Conservation (phyloP, 2,113 vertebrate species). For the Burhinus oedicnemus region DNA sequence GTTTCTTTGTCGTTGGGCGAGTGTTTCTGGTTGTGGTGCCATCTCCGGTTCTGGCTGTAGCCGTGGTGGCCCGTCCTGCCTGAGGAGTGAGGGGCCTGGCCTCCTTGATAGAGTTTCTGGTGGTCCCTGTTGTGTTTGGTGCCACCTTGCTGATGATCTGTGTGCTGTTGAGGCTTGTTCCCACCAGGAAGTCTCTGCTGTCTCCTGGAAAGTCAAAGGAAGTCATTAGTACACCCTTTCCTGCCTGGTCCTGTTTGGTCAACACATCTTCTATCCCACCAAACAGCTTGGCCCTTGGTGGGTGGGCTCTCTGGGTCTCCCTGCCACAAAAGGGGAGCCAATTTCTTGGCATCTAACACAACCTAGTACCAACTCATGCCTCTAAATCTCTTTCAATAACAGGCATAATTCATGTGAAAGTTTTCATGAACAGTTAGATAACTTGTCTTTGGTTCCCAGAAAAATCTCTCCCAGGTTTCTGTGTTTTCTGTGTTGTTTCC, state of each 20-base stretch:
- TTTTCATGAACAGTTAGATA: neutral
- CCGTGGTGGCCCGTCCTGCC: conserved; percentile 90
- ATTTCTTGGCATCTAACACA: neutral
- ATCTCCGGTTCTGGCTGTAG: conserved; percentile 95
- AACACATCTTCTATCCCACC: neutral
- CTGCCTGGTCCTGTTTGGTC: neutral
- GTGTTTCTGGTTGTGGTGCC: conserved; percentile 91
- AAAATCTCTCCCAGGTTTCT: neutral
- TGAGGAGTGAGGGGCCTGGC: conserved; percentile 78
- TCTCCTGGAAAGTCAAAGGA: conserved; percentile 78
- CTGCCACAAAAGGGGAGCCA: neutral
- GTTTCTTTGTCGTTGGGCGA: conserved; percentile 73
- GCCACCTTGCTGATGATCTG: conserved; percentile 73
- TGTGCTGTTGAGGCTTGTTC: conserved; percentile 81
- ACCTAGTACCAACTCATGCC: neutral
- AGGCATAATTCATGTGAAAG: neutral
- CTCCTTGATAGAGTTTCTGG: conserved; percentile 87
- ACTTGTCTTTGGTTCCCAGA: neutral
- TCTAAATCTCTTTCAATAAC: neutral
- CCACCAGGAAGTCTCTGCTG: conserved; percentile 86
- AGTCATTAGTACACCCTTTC: neutral
- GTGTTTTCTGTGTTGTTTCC: neutral
- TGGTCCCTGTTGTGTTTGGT: conserved; percentile 85
- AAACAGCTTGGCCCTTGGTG: neutral
- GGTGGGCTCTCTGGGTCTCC: neutral